Percentiles rank a stretch among this genome's conserved stretches.
These are phyloP conservation scores for Merluccius polli DNA, from an alignment of 2,797 vertebrate genomes.

Conservation along the genomic window DNA sequence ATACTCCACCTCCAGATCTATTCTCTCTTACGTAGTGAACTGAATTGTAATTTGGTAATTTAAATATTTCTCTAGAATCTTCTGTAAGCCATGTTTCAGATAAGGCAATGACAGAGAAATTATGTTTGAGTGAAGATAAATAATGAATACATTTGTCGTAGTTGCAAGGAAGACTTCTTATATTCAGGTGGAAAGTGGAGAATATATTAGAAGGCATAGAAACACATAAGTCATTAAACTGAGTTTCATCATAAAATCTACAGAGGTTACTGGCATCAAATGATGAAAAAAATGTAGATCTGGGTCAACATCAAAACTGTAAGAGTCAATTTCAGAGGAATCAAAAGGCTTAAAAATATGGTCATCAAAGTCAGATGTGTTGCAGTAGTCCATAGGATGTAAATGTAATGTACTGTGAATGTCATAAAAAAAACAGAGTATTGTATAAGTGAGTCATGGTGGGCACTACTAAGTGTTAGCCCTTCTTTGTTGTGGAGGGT, in stretches of 20 bases:
- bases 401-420: too few relatives aligned
- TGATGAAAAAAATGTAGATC: too few relatives aligned
- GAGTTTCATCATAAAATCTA: not conserved
- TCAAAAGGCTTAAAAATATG: not conserved
- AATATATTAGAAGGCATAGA: not conserved
- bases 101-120: slow-evolving; percentile 10
- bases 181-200: slow-evolving; percentile 2
- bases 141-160: slow-evolving; percentile 9
- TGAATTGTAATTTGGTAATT: slow-evolving; percentile 1
- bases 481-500: not conserved
- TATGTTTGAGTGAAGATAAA: slow-evolving; percentile 11
- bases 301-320: too few relatives aligned
- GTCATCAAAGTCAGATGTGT: slow-evolving; percentile 3
- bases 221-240: slow-evolving; percentile 5
- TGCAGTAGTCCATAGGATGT: too few relatives aligned
- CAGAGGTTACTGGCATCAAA: too few relatives aligned
- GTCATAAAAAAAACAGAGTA: too few relatives aligned
- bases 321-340: too few relatives aligned
- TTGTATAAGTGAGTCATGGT: too few relatives aligned
- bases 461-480: too few relatives aligned
- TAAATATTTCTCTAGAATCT: not conserved
- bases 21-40: slow-evolving; percentile 5
- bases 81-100: slow-evolving; percentile 7
- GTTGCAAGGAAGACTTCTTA: slow-evolving; percentile 8
- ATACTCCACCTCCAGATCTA: slow-evolving; percentile 5